These are phyloP conservation scores for Coenobita brevimanus DNA, from an alignment of 1,140 invertebrate genomes.

Conservation along the genomic window DNA sequence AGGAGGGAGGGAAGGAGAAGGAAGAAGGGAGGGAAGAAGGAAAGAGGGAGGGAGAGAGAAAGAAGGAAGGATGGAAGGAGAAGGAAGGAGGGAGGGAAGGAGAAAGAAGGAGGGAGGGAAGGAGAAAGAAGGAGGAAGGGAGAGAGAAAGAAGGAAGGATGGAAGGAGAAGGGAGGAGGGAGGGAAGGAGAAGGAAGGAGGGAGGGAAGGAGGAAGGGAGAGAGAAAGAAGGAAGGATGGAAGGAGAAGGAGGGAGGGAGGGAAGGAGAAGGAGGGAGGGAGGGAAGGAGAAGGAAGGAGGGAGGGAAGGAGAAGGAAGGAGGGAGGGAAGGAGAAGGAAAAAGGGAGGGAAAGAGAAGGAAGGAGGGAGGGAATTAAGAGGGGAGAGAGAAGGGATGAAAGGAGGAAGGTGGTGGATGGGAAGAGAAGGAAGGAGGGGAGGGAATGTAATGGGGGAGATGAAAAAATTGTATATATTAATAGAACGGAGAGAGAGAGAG, in stretches of 20 bases:
- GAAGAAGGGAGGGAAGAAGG: conserved; percentile 16
- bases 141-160: neutral
- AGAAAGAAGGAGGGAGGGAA: neutral
- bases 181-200: neutral
- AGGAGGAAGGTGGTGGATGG: too few relatives aligned
- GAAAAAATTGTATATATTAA: neutral
- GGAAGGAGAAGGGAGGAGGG: too few relatives aligned
- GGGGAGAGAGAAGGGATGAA: too few relatives aligned
- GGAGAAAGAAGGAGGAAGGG: neutral
- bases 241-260: neutral
- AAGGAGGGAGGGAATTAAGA: too few relatives aligned
- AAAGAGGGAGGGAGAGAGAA: neutral
- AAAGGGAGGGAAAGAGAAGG: neutral
- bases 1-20: neutral
- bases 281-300: conserved; percentile 11
- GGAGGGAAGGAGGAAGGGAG: neutral
- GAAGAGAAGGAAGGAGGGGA: neutral
- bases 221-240: neutral
- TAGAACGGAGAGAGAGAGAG: neutral
- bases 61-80: neutral
- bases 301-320: conserved; percentile 7
- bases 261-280: conserved; percentile 3
- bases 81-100: neutral
- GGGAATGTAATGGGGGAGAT: neutral
- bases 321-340: neutral